Evolutionary conservation across 2,113 vertebrate genomes (phyloP).

Genomic region (Poicephalus meyeri): DNA sequence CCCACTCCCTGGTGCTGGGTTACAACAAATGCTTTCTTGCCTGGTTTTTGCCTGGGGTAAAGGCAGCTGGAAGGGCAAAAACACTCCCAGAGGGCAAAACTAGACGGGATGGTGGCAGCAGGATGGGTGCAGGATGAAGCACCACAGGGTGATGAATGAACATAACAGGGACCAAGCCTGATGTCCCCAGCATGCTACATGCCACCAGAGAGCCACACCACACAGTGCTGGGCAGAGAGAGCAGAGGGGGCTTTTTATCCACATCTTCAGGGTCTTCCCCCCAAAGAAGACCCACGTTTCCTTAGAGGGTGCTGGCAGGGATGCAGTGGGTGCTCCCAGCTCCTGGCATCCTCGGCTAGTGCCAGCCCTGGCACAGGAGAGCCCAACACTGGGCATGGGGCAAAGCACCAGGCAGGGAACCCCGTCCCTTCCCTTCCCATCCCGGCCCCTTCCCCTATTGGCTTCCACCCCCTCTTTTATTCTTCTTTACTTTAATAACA

Average conservation of each 20-base stretch:
- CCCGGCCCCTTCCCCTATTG: not conserved
- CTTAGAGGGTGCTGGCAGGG: not conserved
- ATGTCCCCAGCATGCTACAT: accelerated
- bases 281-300: accelerated
- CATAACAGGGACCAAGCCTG: accelerated
- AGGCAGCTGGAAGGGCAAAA: not conserved
- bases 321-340: not conserved
- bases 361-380: not conserved
- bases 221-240: not conserved
- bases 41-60: not conserved
- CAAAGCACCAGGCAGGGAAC: not conserved
- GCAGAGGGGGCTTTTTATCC: not conserved
- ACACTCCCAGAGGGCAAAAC: not conserved
- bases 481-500: not conserved
- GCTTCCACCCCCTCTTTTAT: not conserved
- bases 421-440: not conserved
- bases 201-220: not conserved
- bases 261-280: accelerated
- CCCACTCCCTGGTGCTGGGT: not conserved
- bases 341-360: not conserved
- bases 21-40: not conserved
- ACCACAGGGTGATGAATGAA: accelerated
- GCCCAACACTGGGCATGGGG: not conserved
- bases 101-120: accelerated
- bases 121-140: not conserved